These are phyloP conservation scores for Mycteria americana DNA, from an alignment of 2,797 vertebrate species.

Conservation along the genomic window DNA sequence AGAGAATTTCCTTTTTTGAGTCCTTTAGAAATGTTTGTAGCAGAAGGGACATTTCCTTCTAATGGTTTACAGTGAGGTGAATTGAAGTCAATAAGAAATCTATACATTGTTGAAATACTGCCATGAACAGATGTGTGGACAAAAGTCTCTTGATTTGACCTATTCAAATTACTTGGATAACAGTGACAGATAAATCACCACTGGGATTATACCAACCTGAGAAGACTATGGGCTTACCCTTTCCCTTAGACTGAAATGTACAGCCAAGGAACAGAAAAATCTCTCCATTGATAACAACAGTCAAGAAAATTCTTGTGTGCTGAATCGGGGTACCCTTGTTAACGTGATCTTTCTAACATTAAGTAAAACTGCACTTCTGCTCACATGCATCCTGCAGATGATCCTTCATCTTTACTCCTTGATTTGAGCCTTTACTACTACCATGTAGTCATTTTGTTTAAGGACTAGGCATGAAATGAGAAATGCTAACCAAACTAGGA, in stretches of 20 bases:
- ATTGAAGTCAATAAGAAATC: not conserved
- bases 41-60: not conserved
- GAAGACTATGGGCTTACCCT: not conserved
- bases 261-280: not conserved
- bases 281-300: not conserved
- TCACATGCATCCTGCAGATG: not conserved
- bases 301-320: not conserved
- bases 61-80: not conserved
- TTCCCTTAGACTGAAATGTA: not conserved
- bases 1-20: not conserved
- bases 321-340: fast-evolving
- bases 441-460: not conserved
- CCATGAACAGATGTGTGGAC: not conserved
- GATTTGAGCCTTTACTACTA: not conserved
- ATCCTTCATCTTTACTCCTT: not conserved
- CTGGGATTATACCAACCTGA: not conserved
- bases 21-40: not conserved
- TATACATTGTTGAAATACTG: not conserved
- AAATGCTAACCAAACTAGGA: not conserved
- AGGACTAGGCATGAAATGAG: not conserved
- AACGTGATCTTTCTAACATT: not conserved
- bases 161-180: not conserved
- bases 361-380: not conserved
- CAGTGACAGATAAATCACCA: not conserved
- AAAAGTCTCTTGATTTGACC: not conserved